Conservation (phyloP, 2,888 invertebrate genomes). For the Pseudeuparius sepicola region DNA sequence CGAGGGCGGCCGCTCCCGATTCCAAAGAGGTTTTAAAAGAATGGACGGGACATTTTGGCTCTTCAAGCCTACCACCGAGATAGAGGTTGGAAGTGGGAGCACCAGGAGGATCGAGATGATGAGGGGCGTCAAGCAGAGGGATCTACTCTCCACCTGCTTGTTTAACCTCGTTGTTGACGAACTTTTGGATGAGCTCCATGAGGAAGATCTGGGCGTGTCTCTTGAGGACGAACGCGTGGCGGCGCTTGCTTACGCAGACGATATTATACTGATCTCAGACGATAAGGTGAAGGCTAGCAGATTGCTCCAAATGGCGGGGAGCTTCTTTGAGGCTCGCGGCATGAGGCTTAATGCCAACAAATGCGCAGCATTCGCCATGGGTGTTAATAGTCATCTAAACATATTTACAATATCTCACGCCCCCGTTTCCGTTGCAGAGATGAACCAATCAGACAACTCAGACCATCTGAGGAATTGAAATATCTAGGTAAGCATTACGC, state of each 20-base stretch:
- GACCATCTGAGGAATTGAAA: not conserved
- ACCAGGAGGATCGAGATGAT: not conserved
- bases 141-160: not conserved
- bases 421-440: not conserved
- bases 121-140: constrained; percentile 2
- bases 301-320: not conserved
- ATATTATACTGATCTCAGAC: not conserved
- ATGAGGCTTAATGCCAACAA: not conserved
- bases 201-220: not conserved
- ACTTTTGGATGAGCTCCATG: not conserved
- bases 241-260: constrained; percentile 1
- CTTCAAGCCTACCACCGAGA: too few relatives aligned
- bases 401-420: constrained; percentile 1
- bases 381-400: too few relatives aligned
- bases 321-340: not conserved
- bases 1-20: too few relatives aligned
- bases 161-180: constrained; percentile 1
- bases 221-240: not conserved
- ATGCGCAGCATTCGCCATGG: too few relatives aligned
- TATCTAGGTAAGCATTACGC: not conserved
- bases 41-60: too few relatives aligned
- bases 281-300: not conserved
- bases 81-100: not conserved
- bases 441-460: not conserved
- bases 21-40: too few relatives aligned